Conservation (phyloP, 23 tunicate species). For the Phallusia fumigata region DNA sequence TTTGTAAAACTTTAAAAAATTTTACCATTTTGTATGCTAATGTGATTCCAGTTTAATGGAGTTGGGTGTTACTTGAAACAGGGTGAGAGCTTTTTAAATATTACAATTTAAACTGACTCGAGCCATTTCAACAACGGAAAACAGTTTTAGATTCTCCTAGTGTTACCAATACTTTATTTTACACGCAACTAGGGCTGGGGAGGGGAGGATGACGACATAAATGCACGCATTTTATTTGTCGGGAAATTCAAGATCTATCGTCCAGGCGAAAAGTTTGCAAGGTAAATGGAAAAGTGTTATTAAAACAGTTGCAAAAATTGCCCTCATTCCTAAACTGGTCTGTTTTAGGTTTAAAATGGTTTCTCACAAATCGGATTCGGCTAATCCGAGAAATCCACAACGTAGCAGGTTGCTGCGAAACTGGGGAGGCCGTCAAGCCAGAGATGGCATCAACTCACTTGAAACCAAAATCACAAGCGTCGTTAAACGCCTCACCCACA, state of each 20-base stretch:
- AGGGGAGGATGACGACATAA: slow-evolving; percentile 23
- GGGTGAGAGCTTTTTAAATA: neutral
- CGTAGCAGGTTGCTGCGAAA: slow-evolving; percentile 20
- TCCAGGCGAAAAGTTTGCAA: neutral
- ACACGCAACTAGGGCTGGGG: slow-evolving; percentile 25
- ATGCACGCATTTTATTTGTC: neutral
- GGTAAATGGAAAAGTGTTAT: slow-evolving; percentile 10
- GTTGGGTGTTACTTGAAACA: too few species aligned
- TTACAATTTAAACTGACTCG: neutral
- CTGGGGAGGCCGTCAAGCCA: slow-evolving; percentile 22
- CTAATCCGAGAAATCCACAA: slow-evolving; percentile 24
- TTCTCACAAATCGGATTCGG: slow-evolving; percentile 29
- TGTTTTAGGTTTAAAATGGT: slow-evolving; percentile 35
- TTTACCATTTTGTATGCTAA: too few species aligned
- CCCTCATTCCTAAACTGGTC: too few species aligned
- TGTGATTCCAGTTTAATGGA: too few species aligned
- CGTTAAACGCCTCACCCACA: slow-evolving; percentile 15
- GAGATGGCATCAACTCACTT: slow-evolving; percentile 37
- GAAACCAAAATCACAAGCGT: slow-evolving; percentile 13
- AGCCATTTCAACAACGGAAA: neutral
- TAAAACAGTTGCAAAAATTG: too few species aligned
- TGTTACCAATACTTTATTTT: too few species aligned
- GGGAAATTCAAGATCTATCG: slow-evolving; percentile 15
- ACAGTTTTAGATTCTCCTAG: too few species aligned
- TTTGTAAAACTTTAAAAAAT: too few species aligned